Conservation (phyloP, 2,113 vertebrate species). For the Hypanus sabinus region DNA sequence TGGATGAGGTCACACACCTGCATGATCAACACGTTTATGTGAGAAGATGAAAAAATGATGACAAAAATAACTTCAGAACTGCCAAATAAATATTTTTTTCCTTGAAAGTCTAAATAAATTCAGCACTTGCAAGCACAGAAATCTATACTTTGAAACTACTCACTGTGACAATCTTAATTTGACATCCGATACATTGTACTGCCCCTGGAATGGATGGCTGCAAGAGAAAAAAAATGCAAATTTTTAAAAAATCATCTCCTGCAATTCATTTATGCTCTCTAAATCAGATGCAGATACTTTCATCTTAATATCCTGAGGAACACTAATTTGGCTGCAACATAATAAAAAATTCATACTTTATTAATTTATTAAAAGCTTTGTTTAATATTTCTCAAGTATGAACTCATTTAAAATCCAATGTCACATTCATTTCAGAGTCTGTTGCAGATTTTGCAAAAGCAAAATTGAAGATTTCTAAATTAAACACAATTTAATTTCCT, state of each 20-base stretch:
- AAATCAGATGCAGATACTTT: background rate
- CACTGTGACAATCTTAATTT: slow-evolving; percentile 92
- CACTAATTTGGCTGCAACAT: background rate
- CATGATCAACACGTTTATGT: background rate
- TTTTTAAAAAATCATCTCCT: background rate
- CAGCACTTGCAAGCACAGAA: too few species aligned
- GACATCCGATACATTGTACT: slow-evolving; percentile 89
- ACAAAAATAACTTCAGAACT: background rate
- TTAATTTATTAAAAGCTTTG: background rate
- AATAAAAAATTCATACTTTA: background rate
- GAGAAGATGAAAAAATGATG: background rate
- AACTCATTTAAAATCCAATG: background rate
- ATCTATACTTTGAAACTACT: slow-evolving; percentile 53
- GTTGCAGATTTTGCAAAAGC: background rate
- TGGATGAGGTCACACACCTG: too few species aligned
- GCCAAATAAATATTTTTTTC: background rate
- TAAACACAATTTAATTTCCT: background rate
- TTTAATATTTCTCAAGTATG: background rate
- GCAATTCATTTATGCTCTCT: too few species aligned
- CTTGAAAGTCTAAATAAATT: background rate
- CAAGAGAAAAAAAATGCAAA: slow-evolving; percentile 36
- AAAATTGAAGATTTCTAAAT: background rate
- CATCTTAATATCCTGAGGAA: background rate
- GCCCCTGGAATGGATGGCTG: slow-evolving; percentile 93
- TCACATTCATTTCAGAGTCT: background rate